Evolutionary conservation across 1,140 invertebrate species (phyloP).

Genomic region (Rhyzopertha dominica): DNA sequence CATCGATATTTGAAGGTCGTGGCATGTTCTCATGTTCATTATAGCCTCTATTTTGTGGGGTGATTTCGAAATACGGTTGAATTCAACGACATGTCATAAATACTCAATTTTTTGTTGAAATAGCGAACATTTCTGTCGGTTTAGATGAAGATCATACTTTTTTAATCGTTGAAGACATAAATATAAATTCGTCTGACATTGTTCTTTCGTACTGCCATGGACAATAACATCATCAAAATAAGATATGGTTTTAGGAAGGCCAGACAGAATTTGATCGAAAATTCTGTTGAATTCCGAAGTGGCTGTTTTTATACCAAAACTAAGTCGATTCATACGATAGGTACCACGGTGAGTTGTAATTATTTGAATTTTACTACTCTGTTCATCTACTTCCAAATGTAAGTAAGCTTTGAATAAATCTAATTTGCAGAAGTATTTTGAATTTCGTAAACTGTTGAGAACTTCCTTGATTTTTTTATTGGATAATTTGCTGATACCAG

Average conservation of each 20-base stretch:
- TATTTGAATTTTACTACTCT: too few relatives aligned
- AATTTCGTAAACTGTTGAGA: too few relatives aligned
- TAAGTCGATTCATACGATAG: conserved; percentile 42
- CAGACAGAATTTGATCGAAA: conserved; percentile 43
- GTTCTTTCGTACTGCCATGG: conserved; percentile 24
- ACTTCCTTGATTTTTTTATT: too few relatives aligned
- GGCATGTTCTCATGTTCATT: conserved; percentile 22
- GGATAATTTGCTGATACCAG: too few relatives aligned
- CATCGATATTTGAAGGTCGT: conserved; percentile 23
- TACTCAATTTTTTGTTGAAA: conserved; percentile 18
- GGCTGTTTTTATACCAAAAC: conserved; percentile 47
- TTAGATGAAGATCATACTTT: conserved; percentile 18
- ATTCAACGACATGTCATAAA: conserved; percentile 31
- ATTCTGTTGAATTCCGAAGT: conserved; percentile 48
- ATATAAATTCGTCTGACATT: too few relatives aligned
- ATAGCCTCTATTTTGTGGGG: conserved; percentile 32
- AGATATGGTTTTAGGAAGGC: too few relatives aligned
- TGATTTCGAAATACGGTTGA: conserved; percentile 5
- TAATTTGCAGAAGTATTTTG: too few relatives aligned
- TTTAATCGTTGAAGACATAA: conserved; percentile 11
- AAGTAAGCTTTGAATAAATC: too few relatives aligned
- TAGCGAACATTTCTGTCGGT: conserved; percentile 17
- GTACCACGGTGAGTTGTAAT: too few relatives aligned
- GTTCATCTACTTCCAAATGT: too few relatives aligned
- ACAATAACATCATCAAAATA: conserved; percentile 38